Conservation (phyloP, 2,797 vertebrate species). For the Propithecus perrieri region DNA sequence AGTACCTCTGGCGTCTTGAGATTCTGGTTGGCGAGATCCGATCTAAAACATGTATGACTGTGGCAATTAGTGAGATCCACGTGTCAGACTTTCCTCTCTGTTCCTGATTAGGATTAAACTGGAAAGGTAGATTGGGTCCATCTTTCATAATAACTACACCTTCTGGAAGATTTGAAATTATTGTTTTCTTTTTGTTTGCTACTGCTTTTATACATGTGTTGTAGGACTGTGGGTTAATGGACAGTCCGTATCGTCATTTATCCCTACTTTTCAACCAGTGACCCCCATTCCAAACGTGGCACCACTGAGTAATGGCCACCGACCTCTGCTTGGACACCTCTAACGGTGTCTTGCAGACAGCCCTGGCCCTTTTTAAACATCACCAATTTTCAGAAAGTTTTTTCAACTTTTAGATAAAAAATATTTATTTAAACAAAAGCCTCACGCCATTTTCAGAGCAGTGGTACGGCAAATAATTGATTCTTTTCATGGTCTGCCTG, state of each 20-base stretch:
- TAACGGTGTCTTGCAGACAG: neutral
- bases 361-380: neutral
- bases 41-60: neutral
- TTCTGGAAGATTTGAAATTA: neutral
- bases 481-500: neutral
- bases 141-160: neutral
- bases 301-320: neutral
- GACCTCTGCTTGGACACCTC: neutral
- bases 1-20: neutral
- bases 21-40: neutral
- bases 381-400: neutral
- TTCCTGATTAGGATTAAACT: neutral
- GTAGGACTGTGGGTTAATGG: neutral
- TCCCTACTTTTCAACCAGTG: fast-evolving
- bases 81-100: neutral
- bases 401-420: neutral
- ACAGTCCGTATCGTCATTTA: neutral
- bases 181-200: neutral
- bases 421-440: neutral
- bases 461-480: too few species aligned
- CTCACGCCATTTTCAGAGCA: neutral
- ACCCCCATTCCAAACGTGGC: too few species aligned
- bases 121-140: neutral
- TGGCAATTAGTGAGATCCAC: neutral
- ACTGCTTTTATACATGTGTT: neutral